These are phyloP conservation scores for Spisula solida DNA, from an alignment of 2,888 invertebrate genomes.

Conservation along the genomic window DNA sequence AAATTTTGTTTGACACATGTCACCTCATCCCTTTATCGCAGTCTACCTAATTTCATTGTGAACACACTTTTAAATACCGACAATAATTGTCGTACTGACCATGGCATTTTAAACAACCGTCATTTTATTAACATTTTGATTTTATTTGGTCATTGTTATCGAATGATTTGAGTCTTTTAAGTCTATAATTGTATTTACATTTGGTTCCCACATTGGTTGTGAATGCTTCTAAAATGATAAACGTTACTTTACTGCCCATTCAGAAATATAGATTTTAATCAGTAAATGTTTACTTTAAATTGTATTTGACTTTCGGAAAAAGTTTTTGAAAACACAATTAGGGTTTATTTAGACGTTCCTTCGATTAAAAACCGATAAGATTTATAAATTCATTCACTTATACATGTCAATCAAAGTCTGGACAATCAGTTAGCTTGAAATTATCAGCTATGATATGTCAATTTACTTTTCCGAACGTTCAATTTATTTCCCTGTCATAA, in stretches of 20 bases:
- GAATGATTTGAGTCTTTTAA: background rate
- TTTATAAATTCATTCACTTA: slow-evolving; percentile 24
- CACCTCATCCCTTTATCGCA: background rate
- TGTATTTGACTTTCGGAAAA: slow-evolving; percentile 48
- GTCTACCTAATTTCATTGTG: slow-evolving; percentile 14
- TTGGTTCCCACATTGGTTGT: background rate
- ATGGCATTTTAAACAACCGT: background rate
- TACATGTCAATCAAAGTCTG: slow-evolving; percentile 34
- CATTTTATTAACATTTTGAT: background rate
- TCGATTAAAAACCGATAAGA: background rate
- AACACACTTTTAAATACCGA: background rate
- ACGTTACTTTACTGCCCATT: background rate
- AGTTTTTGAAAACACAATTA: slow-evolving; percentile 53
- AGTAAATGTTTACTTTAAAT: slow-evolving; percentile 32
- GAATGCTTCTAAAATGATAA: background rate
- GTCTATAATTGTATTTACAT: background rate
- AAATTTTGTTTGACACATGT: background rate
- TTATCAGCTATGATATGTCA: background rate
- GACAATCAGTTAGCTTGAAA: slow-evolving; percentile 8
- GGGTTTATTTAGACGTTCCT: slow-evolving; percentile 44
- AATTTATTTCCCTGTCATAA: background rate
- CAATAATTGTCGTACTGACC: background rate
- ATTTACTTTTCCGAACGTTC: slow-evolving; percentile 24
- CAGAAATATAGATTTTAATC: slow-evolving; percentile 7
- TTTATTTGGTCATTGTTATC: background rate